Evolutionary conservation across 2,113 vertebrate genomes (phyloP), one percentile per base, ranked within the genome.

Genomic region (Nestor notabilis): DNA sequence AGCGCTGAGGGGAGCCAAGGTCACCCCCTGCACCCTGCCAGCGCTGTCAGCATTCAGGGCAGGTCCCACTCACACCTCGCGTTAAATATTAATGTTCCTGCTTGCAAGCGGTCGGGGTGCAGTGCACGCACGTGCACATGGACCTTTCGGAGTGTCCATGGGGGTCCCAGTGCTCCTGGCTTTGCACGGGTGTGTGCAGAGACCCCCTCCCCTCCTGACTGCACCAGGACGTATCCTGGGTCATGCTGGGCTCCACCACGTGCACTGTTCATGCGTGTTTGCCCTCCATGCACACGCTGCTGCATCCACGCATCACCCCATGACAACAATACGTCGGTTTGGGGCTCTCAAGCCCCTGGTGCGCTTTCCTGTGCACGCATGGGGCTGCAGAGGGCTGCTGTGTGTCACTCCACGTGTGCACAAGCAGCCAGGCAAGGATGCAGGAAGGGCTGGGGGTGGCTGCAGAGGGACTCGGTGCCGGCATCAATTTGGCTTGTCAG

Each of bases 401-500:
- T 2, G 72, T 0, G 1, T 17, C 66, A 1, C 47, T 16, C 46
- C 0, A 1, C 1, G 2, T 9, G 82, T 5, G 64, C 63, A 4
- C 29, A 7, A 5, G 29, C 83, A 70, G 43, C 65, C 79, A 7
- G 65, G n/a, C 18, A 7, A 27, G 86, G 68, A 27, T 83, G 58
- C 20, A 4, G 86, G 71, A 55, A 88, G 83, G 75, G 86, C 86
- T 76, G 83, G 86, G 65, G 47, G 41, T 14, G 37, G 74, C 89
- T 85, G 91, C 70, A 0, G 49, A 95, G 93, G 77, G 83, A 91
- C 93, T 44, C 2, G 13, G 72, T 96, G 96, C 96, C 96, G 76
- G 80, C 91, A 95, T 95, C 95, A 95, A 95, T 97, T 97, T 96
- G 95, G 83, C 76, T 81, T 83, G 96, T 96, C 96, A 96, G 87